Evolutionary conservation across 2,888 invertebrate species (phyloP).

Genomic region (Heliconius charithonia): DNA sequence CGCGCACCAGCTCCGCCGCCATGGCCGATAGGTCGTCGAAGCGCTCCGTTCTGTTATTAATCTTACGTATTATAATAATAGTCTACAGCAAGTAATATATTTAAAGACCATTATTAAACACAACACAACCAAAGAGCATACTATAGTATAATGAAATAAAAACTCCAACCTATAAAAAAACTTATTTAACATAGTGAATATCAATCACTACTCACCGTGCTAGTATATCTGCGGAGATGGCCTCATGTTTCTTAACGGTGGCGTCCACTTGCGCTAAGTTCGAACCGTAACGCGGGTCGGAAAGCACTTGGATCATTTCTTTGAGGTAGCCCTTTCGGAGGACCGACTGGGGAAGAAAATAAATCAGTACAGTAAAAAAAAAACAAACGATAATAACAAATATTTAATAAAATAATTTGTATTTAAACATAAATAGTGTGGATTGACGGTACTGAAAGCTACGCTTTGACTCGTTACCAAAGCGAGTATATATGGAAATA

Average conservation of each 20-base stretch:
- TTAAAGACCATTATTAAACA: not conserved
- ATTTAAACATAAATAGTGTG: too few relatives aligned
- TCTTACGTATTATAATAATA: too few relatives aligned
- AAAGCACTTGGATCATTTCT: constrained; percentile 98
- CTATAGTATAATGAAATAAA: too few relatives aligned
- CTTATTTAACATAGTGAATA: not conserved
- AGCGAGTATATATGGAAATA: too few relatives aligned
- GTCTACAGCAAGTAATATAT: too few relatives aligned
- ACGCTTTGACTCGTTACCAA: too few relatives aligned
- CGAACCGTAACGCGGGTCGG: constrained; percentile 95
- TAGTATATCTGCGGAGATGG: constrained; percentile 97
- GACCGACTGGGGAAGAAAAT: constrained; percentile 85
- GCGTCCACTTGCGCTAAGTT: constrained; percentile 97
- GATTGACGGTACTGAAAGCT: too few relatives aligned
- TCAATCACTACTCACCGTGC: constrained; percentile 84
- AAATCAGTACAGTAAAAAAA: not conserved
- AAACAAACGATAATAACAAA: not conserved
- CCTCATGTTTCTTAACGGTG: constrained; percentile 98
- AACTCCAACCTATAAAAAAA: too few relatives aligned
- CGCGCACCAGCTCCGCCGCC: constrained; percentile 95
- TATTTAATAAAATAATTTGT: not conserved
- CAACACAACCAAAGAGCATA: too few relatives aligned
- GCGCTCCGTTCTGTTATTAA: constrained; percentile 88
- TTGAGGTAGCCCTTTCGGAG: constrained; percentile 97
- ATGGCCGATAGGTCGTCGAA: constrained; percentile 97